A percentile compares a stretch with the other conserved stretches of the same genome.
These are phyloP conservation scores for Vollenhovia emeryi DNA, from an alignment of 1,140 invertebrate genomes.

Conservation along the genomic window DNA sequence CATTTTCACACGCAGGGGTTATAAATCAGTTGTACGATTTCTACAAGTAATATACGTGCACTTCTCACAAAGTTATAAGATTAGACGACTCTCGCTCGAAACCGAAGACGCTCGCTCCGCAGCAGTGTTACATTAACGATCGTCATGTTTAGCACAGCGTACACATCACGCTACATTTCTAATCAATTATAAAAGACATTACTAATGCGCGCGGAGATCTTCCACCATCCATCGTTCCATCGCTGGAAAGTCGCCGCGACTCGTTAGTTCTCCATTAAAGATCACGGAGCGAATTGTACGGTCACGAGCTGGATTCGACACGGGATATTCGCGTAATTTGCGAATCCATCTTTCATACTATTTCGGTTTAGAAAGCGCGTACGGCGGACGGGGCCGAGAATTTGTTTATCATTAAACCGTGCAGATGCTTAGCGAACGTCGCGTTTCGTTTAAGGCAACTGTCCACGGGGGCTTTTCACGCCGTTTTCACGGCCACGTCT, in stretches of 20 bases:
- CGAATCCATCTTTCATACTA: neutral
- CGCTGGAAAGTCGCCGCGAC: constrained; percentile 18
- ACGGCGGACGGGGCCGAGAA: neutral
- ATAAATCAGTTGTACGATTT: constrained; percentile 34
- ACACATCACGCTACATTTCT: constrained; percentile 20
- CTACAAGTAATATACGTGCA: constrained; percentile 13
- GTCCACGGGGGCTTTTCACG: neutral
- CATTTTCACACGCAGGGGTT: neutral
- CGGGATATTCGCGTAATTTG: constrained; percentile 20
- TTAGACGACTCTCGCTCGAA: constrained; percentile 21
- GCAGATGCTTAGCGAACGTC: neutral
- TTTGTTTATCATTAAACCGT: constrained; percentile 11
- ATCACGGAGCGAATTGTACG: constrained; percentile 21
- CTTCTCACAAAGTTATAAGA: neutral
- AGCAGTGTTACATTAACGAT: constrained; percentile 24
- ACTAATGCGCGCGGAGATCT: constrained; percentile 18
- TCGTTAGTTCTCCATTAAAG: constrained; percentile 49
- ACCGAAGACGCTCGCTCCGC: neutral
- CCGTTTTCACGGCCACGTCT: neutral
- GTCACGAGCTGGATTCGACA: constrained; percentile 22
- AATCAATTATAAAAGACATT: constrained; percentile 32
- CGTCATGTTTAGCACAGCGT: constrained; percentile 7
- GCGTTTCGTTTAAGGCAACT: neutral
- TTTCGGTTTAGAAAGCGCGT: constrained; percentile 26
- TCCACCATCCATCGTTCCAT: constrained; percentile 10